Percentiles rank a stretch among this genome's conserved stretches.
These are phyloP conservation scores for Osmerus eperlanus DNA, from an alignment of 2,113 vertebrate species.

Conservation along the genomic window DNA sequence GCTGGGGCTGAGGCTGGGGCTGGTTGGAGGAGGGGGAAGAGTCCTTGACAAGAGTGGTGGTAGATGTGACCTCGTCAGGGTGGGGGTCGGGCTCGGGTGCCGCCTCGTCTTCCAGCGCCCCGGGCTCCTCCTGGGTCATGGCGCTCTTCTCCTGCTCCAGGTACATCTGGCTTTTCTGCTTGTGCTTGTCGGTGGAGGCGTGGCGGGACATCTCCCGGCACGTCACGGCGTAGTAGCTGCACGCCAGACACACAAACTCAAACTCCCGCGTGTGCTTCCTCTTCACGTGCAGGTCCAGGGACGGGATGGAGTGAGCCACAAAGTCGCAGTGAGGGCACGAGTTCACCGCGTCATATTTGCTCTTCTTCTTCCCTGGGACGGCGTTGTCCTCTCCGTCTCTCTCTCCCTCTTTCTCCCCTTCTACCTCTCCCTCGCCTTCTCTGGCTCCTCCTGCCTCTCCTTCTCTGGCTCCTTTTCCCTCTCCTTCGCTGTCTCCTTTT, in stretches of 20 bases:
- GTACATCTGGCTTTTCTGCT: conserved; percentile 81
- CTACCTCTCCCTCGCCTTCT: conserved; percentile 25
- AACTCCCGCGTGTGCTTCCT: conserved; percentile 91
- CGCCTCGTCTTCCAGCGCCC: conserved; percentile 10
- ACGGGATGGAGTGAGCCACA: conserved; percentile 80
- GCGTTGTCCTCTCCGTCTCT: conserved; percentile 26
- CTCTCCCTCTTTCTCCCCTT: conserved; percentile 31
- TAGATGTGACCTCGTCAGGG: conserved; percentile 3
- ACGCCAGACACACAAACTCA: conserved; percentile 92
- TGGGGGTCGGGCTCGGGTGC: not conserved
- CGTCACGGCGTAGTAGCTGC: conserved; percentile 91
- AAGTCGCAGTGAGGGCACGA: conserved; percentile 83
- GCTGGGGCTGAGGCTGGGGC: not conserved
- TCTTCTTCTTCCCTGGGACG: conserved; percentile 55
- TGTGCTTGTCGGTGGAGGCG: conserved; percentile 89
- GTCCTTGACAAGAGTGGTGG: not conserved
- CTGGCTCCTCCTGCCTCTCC: conserved; percentile 21
- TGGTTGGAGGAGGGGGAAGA: conserved; percentile 2
- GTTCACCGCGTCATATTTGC: conserved; percentile 53
- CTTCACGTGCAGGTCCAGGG: conserved; percentile 87
- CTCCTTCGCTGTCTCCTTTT: conserved; percentile 40
- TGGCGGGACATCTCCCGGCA: conserved; percentile 90
- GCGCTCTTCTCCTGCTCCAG: conserved; percentile 41
- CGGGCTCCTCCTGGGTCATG: conserved; percentile 13
- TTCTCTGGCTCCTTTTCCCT: conserved; percentile 41